Percentiles rank a stretch among this genome's conserved stretches.
phyloP scores from a whole-genome alignment of 2,797 vertebrate genomes.

The Acanthornis magna region DNA sequence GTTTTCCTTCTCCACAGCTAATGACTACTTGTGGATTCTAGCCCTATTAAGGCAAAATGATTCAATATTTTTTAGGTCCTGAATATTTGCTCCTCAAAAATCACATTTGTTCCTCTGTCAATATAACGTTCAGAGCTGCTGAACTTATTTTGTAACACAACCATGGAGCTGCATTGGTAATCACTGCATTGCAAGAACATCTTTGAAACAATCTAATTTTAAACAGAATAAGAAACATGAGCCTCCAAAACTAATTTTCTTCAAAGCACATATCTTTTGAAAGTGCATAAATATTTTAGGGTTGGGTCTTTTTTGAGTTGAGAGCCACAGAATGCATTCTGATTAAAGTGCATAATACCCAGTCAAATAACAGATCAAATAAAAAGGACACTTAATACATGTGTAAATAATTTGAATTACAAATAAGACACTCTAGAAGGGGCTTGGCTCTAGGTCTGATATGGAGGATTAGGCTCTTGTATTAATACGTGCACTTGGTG shows the following conservation, averaged over 20 bases:
- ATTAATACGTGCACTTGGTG: conserved; percentile 77
- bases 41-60: background rate
- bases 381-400: conserved; percentile 74
- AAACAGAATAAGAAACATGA: background rate
- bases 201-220: conserved; percentile 7
- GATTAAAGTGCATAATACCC: conserved; percentile 58
- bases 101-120: background rate
- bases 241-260: background rate
- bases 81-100: background rate
- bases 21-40: background rate
- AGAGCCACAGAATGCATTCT: conserved; percentile 46
- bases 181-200: background rate
- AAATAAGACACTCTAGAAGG: conserved; percentile 73
- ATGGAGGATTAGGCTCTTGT: conserved; percentile 72
- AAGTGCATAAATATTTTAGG: background rate
- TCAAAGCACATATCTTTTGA: background rate
- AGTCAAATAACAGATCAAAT: conserved; percentile 71
- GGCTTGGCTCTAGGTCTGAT: conserved; percentile 55
- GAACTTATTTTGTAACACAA: background rate
- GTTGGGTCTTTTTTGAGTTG: background rate
- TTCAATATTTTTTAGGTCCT: background rate
- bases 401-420: conserved; percentile 77
- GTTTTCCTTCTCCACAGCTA: background rate
- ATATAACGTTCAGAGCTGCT: background rate
- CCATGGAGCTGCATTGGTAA: background rate